Base-by-base conservation (phyloP, 2,113 vertebrate genomes). In the Illadopsis cleaveri region DNA sequence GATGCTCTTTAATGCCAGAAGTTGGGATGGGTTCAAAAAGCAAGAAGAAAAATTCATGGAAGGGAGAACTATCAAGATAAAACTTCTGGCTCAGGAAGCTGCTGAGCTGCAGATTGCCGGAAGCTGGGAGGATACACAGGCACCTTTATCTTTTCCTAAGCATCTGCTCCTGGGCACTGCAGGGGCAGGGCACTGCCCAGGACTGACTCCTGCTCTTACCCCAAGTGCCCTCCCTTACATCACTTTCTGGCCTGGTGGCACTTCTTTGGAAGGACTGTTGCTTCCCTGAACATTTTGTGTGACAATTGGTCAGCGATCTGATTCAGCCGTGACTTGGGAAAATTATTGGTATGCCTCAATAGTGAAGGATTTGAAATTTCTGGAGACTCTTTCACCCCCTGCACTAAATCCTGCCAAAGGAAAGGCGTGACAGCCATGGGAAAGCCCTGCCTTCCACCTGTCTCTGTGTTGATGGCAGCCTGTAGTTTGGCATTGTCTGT, bases 11-110 rank as follows among this genome's bases (percentile, higher is more conserved):
- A 58, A 68, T 89, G 86, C 69, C 91, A 38, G 38, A 83, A 89
- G 56, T 2, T 78, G 56, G 87, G 86, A 75, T 37, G 69, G 35
- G 47, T 97, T 96, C 94, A 97, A 95, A 96, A 92, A 91, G 83
- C 93, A 91, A 86, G 19, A 37, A 86, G 89, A 86, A 97, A 94
- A 96, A 95, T 94, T 75, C 42, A 20, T 89, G 96, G 95, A 95
- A 97, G 90, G 92, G 70, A 91, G 84, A 83, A 51, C 27, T 50
- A 50, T 44, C 38, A 51, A 94, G 96, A 96, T 94, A 91, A 97
- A 94, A 25, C 72, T 77, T 70, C 60, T 91, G 93, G 42, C 83
- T 92, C 68, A 78, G 94, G 91, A 94, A 94, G 89, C 77, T 53
- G 72, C 91, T 11, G 80, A 95, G 86, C 89, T 83, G 15, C 89